Evolutionary conservation across 2,888 invertebrate genomes (phyloP), one percentile per base, ranked within the genome.

Genomic region (Hydriomena furcata): DNA sequence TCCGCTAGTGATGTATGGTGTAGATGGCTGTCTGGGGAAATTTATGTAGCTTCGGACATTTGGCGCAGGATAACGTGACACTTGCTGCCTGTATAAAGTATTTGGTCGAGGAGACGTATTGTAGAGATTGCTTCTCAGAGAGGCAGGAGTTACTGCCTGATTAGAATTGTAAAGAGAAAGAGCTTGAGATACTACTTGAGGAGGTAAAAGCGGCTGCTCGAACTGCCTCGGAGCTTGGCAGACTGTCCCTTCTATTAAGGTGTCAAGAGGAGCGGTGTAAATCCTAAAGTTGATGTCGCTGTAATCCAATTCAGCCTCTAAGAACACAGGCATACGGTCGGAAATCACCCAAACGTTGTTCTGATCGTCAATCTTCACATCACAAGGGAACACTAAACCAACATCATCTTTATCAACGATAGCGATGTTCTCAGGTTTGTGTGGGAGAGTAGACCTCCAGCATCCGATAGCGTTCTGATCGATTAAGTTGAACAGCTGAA

Each of bases 401-500:
- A 92, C 92, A 69, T 96, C 94, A 68, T 96, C 96, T 56, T 92
- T 93, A 61, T 95, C 96, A 0, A 94, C 93, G 4, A 96, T 75
- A 7, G 91, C 95, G 17, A 94, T 92, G 71, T 94, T 94, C 54
- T 93, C 91, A 0, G 93, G 92, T 10, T 91, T 86, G 61, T 94
- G 94, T 0, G 94, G 93, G 49, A 93, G 82, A 6, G 91, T 88
- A 0, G 93, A 93, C 63, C 94, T 94, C 96, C 96, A 96, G 73
- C 96, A 97, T 1, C 96, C 96, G 4, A 97, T 91, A 0, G 95
- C 94, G 68, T 96, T 96, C 71, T 94, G 94, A 73, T 96, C 96
- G 49, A 97, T 93, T 59, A 96, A 86, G 77, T 93, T 95, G 77
- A 93, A 96, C 48, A 96, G 91, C 79, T 96, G 93, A 1, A 96